Evolutionary conservation across 2,888 invertebrate species (phyloP), one percentile per base, ranked within the genome.

Genomic region (Caenorhabditis wallacei): DNA sequence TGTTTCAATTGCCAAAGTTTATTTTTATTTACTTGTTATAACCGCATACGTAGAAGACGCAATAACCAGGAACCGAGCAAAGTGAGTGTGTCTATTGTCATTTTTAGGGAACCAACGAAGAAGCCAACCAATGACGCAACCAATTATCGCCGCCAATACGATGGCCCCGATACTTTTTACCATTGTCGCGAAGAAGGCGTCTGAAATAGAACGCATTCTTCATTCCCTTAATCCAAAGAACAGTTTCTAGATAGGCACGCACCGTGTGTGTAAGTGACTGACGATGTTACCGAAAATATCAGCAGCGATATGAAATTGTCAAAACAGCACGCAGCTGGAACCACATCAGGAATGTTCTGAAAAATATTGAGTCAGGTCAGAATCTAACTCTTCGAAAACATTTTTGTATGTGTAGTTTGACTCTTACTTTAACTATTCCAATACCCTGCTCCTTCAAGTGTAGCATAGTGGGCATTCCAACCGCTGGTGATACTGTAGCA

Each of bases 41-140:
- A 81, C 81, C 2, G 76, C 82, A n/a, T 68, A 74, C 40, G 82
- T 51, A 20, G 72, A 59, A 30, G 82, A 83, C 8, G 71, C 66
- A 46, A 84, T 59, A 22, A 86, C 53, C 8, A 75, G 61, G 37
- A 80, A 78, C 37, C 86, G 63, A 20, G 80, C 80, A 18, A 84
- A 72, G n/a, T 82, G 75, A 3, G 83, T 86, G 56, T 83, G 83
- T 64, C 69, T 74, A 40, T 66, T 57, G 68, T 86, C 84, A 40
- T 84, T 72, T 35, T 76, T 68, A 22, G 84, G 84, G 20, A 80
- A 84, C 80, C 84, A 80, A n/a, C 82, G 80, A 4, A 86, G 26
- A 18, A 86, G 40, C 72, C 81, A 81, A 11, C 84, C 85, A 26
- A 83, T 63, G 40, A 61, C 51, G 26, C 74, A 70, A 20, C 85